Evolutionary conservation across 2,888 invertebrate species (phyloP).

Genomic region (Adineta ricciae): DNA sequence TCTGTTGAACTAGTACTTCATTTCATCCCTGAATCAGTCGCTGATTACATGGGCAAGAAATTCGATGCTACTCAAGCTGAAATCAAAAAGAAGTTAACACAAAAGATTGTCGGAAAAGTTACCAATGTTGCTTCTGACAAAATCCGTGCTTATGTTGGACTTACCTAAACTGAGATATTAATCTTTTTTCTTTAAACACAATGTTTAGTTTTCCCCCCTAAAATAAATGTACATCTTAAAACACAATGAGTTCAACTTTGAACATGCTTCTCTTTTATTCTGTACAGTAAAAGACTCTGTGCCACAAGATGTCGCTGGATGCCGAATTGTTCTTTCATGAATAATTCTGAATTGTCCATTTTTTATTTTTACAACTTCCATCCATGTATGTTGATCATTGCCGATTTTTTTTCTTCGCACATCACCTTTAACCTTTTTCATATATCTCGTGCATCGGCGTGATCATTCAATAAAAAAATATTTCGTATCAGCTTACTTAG

Average conservation of each 20-base stretch:
- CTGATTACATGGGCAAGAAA: not conserved
- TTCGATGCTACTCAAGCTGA: not conserved
- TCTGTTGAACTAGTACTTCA: not conserved
- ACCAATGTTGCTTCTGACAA: not conserved
- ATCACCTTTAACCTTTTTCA: not conserved
- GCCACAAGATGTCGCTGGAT: not conserved
- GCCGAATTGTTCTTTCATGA: not conserved
- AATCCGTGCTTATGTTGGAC: not conserved
- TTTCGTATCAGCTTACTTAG: not conserved
- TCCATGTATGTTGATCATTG: not conserved
- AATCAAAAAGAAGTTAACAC: not conserved
- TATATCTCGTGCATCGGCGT: not conserved
- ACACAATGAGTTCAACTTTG: too few relatives aligned
- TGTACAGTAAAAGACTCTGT: not conserved
- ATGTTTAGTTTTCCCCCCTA: too few relatives aligned
- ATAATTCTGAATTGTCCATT: not conserved
- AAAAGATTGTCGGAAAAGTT: not conserved
- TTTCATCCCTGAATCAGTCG: not conserved
- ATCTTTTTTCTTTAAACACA: too few relatives aligned
- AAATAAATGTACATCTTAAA: too few relatives aligned
- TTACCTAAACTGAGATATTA: too few relatives aligned
- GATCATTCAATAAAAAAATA: not conserved
- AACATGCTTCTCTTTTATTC: too few relatives aligned
- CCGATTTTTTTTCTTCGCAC: not conserved
- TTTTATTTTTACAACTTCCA: not conserved